These are phyloP conservation scores for Peromyscus eremicus DNA, from an alignment of 2,797 vertebrate species.

Conservation along the genomic window DNA sequence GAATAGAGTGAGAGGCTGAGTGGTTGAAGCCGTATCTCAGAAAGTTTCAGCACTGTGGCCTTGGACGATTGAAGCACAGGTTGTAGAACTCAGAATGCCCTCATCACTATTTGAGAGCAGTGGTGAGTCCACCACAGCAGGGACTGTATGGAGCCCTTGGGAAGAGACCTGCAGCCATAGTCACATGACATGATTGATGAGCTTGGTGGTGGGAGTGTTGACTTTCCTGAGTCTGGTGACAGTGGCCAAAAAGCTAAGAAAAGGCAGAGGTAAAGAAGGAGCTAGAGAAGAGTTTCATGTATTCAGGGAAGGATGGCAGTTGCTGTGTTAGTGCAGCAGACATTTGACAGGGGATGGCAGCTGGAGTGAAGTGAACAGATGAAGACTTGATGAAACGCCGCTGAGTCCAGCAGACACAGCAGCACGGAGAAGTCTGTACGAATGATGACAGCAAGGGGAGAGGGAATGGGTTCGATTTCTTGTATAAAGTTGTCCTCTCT, in stretches of 20 bases:
- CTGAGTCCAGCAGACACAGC: background rate
- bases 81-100: background rate
- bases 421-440: too few species aligned
- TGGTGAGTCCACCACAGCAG: background rate
- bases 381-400: background rate
- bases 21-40: background rate
- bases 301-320: background rate
- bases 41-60: too few species aligned
- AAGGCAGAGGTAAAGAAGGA: background rate
- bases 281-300: background rate
- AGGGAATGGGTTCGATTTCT: background rate
- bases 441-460: background rate
- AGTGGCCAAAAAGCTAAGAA: background rate
- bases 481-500: background rate
- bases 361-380: background rate
- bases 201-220: background rate
- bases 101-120: too few species aligned
- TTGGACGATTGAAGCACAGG: background rate
- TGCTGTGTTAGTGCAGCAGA: background rate
- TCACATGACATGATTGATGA: background rate
- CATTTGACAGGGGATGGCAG: background rate
- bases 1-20: background rate
- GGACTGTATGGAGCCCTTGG: background rate
- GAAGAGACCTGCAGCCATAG: background rate
- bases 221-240: background rate